phyloP scores from a whole-genome alignment of 2,888 invertebrate genomes.

The Eilema sororculum region DNA sequence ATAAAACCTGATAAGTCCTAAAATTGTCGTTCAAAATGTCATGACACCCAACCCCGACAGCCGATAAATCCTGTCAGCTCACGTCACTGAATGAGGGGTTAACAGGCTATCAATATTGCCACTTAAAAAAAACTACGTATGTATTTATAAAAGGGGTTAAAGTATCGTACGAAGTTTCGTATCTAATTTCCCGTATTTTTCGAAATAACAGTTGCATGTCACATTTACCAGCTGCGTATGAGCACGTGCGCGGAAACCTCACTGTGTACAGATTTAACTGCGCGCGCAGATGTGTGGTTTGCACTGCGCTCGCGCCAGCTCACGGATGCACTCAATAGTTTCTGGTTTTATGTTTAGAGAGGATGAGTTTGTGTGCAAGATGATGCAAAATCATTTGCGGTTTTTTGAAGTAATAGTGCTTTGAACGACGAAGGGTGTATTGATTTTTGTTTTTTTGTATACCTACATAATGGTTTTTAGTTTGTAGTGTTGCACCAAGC shows the following conservation, averaged over 20 bases:
- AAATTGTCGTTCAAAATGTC: constrained; percentile 12
- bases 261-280: constrained; percentile 20
- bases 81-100: constrained; percentile 22
- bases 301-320: constrained; percentile 16
- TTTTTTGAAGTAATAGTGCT: background rate
- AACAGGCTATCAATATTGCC: constrained; percentile 24
- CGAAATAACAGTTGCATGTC: background rate
- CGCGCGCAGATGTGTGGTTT: constrained; percentile 27
- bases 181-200: constrained; percentile 25
- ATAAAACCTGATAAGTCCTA: background rate
- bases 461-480: background rate
- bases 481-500: background rate
- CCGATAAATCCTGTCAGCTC: constrained; percentile 19
- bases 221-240: constrained; percentile 17
- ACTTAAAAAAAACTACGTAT: constrained; percentile 16
- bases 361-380: constrained; percentile 9
- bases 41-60: background rate
- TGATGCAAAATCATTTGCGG: constrained; percentile 20
- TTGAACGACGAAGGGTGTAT: background rate
- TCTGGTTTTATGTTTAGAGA: constrained; percentile 22
- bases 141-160: constrained; percentile 14
- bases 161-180: constrained; percentile 16
- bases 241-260: constrained; percentile 28
- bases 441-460: background rate
- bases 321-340: constrained; percentile 25